Percentiles rank a stretch among this genome's conserved stretches.
Evolutionary conservation across 2,888 invertebrate genomes (phyloP).

Genomic region (Taphrorychus bicolor): DNA sequence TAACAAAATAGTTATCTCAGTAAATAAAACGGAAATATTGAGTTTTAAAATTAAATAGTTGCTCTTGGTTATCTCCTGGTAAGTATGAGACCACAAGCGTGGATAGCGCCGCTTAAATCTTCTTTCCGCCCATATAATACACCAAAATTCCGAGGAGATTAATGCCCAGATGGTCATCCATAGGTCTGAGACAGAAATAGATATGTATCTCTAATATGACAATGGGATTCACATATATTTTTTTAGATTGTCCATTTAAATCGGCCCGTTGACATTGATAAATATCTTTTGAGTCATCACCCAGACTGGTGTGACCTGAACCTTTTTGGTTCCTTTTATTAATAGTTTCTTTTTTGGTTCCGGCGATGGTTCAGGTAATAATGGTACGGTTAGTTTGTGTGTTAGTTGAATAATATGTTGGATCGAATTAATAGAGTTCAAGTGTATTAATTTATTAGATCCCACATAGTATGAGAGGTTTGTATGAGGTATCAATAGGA

Average conservation of each 20-base stretch:
- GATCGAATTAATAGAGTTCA: not conserved
- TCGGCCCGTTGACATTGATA: conserved; percentile 25
- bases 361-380: conserved; percentile 9
- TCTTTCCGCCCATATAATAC: not conserved
- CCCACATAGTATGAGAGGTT: no score
- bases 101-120: not conserved
- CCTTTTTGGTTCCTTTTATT: conserved; percentile 8
- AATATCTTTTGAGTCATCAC: conserved; percentile 25
- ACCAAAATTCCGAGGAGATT: not conserved
- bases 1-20: not conserved
- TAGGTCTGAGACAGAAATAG: conserved; percentile 8
- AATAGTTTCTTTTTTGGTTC: conserved; percentile 10
- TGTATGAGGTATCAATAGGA: no score
- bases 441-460: no score
- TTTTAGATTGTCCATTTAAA: conserved; percentile 15
- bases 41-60: no score
- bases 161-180: conserved; percentile 6
- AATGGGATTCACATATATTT: conserved; percentile 23
- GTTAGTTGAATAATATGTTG: not conserved
- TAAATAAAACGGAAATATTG: no score
- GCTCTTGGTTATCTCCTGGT: not conserved
- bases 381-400: not conserved
- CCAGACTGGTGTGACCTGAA: not conserved
- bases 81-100: not conserved
- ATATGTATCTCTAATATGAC: conserved; percentile 22